phyloP scores from a whole-genome alignment of 2,797 vertebrate species.

The Leptoclinus maculatus region DNA sequence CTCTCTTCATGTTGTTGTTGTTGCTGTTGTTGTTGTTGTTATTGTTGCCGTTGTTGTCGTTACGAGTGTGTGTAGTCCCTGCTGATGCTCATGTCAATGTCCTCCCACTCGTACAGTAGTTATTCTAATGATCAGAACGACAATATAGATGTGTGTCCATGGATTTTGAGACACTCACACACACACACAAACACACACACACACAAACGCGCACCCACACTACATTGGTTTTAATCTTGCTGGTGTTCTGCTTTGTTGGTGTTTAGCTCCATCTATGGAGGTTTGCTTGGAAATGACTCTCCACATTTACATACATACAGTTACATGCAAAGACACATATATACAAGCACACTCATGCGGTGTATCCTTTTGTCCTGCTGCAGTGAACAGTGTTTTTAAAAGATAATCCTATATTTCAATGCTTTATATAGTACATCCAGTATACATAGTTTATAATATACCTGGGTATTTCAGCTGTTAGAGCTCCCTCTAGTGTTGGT shows the following conservation, averaged over 20 bases:
- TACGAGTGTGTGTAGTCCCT: conserved; percentile 71
- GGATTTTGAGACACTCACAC: conserved; percentile 52
- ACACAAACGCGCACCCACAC: conserved; percentile 16
- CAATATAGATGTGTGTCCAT: conserved; percentile 66
- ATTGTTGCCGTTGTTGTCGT: conserved; percentile 60
- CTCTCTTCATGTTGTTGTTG: conserved; percentile 73
- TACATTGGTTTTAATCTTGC: conserved; percentile 53
- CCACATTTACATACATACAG: conserved; percentile 32
- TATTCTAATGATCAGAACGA: conserved; percentile 64
- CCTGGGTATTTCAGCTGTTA: conserved; percentile 77
- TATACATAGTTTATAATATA: conserved; percentile 76
- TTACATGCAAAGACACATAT: conserved; percentile 39
- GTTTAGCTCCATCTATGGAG: conserved; percentile 59
- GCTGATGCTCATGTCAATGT: conserved; percentile 74
- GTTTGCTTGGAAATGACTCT: conserved; percentile 60
- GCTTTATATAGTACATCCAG: conserved; percentile 78
- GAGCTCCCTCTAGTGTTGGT: conserved; percentile 77
- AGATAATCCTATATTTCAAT: conserved; percentile 80
- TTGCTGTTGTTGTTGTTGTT: conserved; percentile 50
- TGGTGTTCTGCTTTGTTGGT: conserved; percentile 67
- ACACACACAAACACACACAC: neutral
- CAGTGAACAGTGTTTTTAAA: conserved; percentile 80
- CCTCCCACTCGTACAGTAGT: conserved; percentile 73
- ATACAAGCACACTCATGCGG: conserved; percentile 67
- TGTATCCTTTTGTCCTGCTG: conserved; percentile 77